A percentile compares a stretch with the other conserved stretches of the same genome.
These are phyloP conservation scores for Myiotriccus ornatus DNA, from an alignment of 2,797 vertebrate species.

Conservation along the genomic window DNA sequence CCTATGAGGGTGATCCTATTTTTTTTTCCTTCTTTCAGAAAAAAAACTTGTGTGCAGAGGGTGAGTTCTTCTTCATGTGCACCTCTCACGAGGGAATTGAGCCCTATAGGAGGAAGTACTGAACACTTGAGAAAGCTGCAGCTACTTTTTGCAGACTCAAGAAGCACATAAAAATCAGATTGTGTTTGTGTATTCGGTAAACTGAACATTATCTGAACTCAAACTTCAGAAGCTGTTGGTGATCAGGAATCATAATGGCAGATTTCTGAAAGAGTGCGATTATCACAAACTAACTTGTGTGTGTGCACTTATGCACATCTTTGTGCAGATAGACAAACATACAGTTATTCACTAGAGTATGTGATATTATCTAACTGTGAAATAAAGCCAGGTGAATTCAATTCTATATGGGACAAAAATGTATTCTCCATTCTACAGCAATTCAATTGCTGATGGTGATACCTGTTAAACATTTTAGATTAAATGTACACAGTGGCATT, in stretches of 20 bases:
- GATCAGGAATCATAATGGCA: neutral
- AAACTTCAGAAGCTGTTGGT: neutral
- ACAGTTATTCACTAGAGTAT: neutral
- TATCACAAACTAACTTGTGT: neutral
- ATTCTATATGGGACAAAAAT: neutral
- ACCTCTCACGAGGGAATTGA: neutral
- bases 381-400: neutral
- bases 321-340: neutral
- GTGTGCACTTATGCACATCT: neutral
- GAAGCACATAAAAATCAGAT: neutral
- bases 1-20: neutral
- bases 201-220: neutral
- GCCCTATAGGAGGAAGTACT: neutral
- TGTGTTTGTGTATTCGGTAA: neutral
- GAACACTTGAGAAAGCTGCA: neutral
- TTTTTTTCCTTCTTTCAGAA: neutral
- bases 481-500: neutral
- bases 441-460: constrained; percentile 32
- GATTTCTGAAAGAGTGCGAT: neutral
- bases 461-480: neutral
- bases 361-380: neutral
- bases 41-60: neutral
- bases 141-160: neutral
- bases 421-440: constrained; percentile 13
- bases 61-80: neutral